Evolutionary conservation across 2,113 vertebrate species (phyloP).

Genomic region (Eolophus roseicapilla): DNA sequence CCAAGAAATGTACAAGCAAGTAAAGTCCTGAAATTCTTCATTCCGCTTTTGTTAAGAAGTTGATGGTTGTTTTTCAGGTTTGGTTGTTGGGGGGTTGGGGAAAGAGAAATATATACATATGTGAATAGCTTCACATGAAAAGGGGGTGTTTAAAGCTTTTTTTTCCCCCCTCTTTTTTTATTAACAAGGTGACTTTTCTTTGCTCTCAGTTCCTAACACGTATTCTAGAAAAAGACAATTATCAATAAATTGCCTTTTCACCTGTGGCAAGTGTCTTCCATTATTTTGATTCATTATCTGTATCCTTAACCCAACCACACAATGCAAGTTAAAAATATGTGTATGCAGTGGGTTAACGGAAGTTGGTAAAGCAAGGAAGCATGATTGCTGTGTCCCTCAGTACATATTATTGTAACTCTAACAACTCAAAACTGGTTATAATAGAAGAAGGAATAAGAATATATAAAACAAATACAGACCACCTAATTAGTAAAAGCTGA

Average conservation of each 20-base stretch:
- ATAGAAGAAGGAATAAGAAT: not conserved
- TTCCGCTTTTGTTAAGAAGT: not conserved
- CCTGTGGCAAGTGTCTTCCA: not conserved
- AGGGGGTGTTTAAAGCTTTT: fast-evolving
- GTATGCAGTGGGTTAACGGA: not conserved
- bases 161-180: fast-evolving
- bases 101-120: not conserved
- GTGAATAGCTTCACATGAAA: not conserved
- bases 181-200: not conserved
- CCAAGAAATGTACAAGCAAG: not conserved
- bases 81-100: not conserved
- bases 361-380: not conserved
- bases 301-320: not conserved
- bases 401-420: not conserved
- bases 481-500: not conserved
- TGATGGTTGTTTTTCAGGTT: not conserved
- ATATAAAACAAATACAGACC: not conserved
- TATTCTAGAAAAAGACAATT: not conserved
- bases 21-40: not conserved
- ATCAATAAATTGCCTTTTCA: not conserved
- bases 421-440: not conserved
- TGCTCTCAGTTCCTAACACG: not conserved
- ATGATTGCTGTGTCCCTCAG: not conserved
- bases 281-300: not conserved
- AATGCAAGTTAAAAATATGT: not conserved